A percentile compares a stretch with the other conserved stretches of the same genome.
phyloP scores from a whole-genome alignment of 2,113 vertebrate species.

The Lepus europaeus region DNA sequence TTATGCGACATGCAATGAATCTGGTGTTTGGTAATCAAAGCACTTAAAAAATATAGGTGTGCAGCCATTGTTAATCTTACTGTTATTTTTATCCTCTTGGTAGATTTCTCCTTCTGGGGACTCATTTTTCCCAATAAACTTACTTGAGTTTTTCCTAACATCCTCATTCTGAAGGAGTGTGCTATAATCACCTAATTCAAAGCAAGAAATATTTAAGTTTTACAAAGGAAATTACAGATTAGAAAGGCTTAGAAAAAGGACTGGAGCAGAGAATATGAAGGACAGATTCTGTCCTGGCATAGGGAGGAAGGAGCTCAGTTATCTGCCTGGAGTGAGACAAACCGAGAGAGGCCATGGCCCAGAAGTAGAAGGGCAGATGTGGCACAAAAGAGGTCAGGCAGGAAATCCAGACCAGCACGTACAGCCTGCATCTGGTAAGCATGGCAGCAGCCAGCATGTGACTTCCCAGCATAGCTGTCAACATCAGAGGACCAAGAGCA shows the following conservation, averaged over 20 bases:
- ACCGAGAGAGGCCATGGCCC: neutral
- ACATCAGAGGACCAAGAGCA: conserved; percentile 35
- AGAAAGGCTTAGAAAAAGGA: neutral
- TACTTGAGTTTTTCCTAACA: neutral
- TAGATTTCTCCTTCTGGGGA: conserved; percentile 11
- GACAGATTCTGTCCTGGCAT: neutral
- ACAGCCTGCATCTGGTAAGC: neutral
- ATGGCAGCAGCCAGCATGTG: neutral
- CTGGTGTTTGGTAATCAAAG: neutral
- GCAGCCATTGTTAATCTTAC: neutral
- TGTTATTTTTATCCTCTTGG: neutral
- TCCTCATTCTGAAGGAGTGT: neutral
- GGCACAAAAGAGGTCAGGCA: neutral
- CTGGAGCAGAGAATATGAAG: neutral
- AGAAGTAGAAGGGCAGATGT: neutral
- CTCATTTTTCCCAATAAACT: neutral
- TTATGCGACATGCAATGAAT: neutral
- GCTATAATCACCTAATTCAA: conserved; percentile 22
- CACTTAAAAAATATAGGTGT: neutral
- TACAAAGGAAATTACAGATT: neutral
- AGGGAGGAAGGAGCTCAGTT: neutral
- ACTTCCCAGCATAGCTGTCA: conserved; percentile 63
- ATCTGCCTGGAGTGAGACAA: neutral
- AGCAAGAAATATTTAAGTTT: neutral
- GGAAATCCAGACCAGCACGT: neutral